These are phyloP conservation scores for Eumacrocentrus americanus DNA, from an alignment of 2,888 invertebrate species.

Conservation along the genomic window DNA sequence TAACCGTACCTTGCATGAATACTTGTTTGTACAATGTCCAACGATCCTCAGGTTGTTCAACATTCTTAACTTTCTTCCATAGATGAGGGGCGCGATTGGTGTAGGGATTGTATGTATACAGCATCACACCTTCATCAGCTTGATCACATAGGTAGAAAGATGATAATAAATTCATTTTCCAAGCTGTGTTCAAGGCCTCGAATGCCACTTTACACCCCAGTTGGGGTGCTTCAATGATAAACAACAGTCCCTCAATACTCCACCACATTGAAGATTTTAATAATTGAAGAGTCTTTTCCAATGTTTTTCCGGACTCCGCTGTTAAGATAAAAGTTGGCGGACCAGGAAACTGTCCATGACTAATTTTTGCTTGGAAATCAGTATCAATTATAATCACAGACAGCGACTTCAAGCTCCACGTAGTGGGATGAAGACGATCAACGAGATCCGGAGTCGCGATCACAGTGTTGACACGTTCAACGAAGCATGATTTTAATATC, in stretches of 20 bases:
- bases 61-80: neutral
- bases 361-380: neutral
- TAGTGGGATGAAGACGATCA: neutral
- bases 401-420: neutral
- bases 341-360: neutral
- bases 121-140: neutral
- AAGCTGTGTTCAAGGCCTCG: neutral
- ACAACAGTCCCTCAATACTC: neutral
- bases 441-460: neutral
- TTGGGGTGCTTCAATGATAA: neutral
- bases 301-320: neutral
- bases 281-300: neutral
- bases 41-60: neutral
- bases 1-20: neutral
- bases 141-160: neutral
- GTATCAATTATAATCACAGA: neutral
- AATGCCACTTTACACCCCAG: neutral
- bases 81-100: neutral
- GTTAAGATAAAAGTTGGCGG: neutral
- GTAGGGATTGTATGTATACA: slow-evolving; percentile 7
- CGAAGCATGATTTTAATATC: neutral
- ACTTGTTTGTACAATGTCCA: slow-evolving; percentile 1
- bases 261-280: slow-evolving; percentile 5
- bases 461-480: neutral
- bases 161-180: slow-evolving; percentile 10